Percentiles rank a stretch among this genome's conserved stretches.
Conservation (phyloP, 2,888 invertebrate species). For the Catotricha subobsoleta region DNA sequence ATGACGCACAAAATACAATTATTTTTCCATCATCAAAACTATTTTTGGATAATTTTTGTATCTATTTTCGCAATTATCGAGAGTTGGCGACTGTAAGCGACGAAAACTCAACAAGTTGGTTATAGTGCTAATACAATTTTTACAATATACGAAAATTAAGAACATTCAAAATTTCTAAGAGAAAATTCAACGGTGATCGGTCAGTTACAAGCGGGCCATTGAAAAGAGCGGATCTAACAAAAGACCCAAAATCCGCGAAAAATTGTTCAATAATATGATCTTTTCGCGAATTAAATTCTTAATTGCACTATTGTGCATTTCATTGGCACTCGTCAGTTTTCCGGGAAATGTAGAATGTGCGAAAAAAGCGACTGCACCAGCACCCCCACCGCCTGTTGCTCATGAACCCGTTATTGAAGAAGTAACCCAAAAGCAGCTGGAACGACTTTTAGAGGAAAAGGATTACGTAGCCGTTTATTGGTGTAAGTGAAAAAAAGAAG, state of each 20-base stretch:
- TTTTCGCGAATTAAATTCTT: constrained; percentile 30
- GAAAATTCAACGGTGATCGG: too few relatives aligned
- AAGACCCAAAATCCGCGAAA: constrained; percentile 3
- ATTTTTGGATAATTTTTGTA: too few relatives aligned
- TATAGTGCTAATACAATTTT: too few relatives aligned
- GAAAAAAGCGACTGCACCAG: constrained; percentile 17
- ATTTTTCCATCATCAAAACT: too few relatives aligned
- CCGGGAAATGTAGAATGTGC: constrained; percentile 30
- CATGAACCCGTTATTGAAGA: constrained; percentile 74
- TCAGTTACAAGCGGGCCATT: constrained; percentile 33
- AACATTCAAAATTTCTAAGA: too few relatives aligned
- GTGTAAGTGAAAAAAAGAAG: constrained; percentile 52
- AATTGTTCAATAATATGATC: constrained; percentile 17
- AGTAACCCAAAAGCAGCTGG: constrained; percentile 82
- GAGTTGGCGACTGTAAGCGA: too few relatives aligned
- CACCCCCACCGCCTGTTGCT: constrained; percentile 22
- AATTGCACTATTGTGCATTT: constrained; percentile 26
- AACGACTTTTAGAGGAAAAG: constrained; percentile 73
- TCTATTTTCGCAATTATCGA: too few relatives aligned
- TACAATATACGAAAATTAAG: too few relatives aligned
- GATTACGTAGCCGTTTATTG: constrained; percentile 91
- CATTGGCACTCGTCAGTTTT: constrained; percentile 26
- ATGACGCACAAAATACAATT: too few relatives aligned
- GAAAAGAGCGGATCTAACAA: constrained; percentile 28
- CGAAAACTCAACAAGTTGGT: too few relatives aligned